Percentiles rank a stretch among this genome's conserved stretches.
These are phyloP conservation scores for Phrynocephalus forsythii DNA, from an alignment of 2,797 vertebrate genomes.

Conservation along the genomic window DNA sequence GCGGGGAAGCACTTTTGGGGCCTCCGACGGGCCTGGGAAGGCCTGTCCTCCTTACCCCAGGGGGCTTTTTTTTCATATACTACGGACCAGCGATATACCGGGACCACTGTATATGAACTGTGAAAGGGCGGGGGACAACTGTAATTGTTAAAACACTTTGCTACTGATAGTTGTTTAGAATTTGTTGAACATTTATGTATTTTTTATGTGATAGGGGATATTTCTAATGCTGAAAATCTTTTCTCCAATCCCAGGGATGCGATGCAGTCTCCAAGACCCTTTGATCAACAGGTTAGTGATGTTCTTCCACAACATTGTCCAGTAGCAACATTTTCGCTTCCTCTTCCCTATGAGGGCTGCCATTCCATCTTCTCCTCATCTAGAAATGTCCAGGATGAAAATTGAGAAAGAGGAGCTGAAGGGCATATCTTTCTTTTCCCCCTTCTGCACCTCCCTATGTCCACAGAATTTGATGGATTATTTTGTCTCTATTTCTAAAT, in stretches of 20 bases:
- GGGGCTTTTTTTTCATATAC: no score
- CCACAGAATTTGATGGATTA: background rate
- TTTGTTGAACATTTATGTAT: background rate
- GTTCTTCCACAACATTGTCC: background rate
- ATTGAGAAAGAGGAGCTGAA: no score
- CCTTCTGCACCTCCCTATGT: background rate
- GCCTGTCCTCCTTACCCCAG: no score
- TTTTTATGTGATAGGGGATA: background rate
- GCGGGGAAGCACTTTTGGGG: no score
- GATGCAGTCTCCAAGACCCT: slow-evolving; percentile 81
- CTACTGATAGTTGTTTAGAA: background rate
- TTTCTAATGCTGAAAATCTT: background rate
- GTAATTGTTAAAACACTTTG: background rate
- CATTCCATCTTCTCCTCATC: background rate
- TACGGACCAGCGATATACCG: no score
- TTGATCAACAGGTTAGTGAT: slow-evolving; percentile 85
- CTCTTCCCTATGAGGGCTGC: background rate
- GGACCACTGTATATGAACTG: no score
- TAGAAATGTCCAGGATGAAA: background rate
- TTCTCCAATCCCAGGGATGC: slow-evolving; percentile 81
- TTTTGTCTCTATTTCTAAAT: background rate
- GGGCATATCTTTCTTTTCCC: background rate
- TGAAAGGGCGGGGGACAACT: no score
- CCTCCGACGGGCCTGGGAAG: no score
- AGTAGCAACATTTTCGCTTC: background rate